A percentile compares a stretch with the other conserved stretches of the same genome.
Evolutionary conservation across 2,113 vertebrate species (phyloP).

Genomic region (Bagarius yarrelli): DNA sequence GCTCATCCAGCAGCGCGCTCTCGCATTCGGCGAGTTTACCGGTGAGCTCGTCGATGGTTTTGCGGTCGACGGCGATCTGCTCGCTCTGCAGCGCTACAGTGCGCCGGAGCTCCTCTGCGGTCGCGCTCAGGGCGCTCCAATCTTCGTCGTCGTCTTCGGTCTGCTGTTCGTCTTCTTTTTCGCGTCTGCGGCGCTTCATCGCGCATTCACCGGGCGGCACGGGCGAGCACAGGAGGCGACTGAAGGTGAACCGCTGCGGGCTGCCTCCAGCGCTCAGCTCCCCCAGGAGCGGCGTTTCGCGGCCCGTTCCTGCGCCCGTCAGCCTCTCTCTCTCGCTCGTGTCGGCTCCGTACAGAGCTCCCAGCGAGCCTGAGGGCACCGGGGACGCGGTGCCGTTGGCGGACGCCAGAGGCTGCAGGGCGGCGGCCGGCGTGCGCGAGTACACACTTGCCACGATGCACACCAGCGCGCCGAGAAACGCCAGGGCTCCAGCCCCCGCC

Average conservation of each 20-base stretch:
- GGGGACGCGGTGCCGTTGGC: slow-evolving; percentile 74
- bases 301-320: slow-evolving; percentile 60
- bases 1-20: slow-evolving; percentile 77
- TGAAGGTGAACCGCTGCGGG: slow-evolving; percentile 75
- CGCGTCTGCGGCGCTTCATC: slow-evolving; percentile 53
- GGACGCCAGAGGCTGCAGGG: slow-evolving; percentile 62
- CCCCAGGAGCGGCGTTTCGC: slow-evolving; percentile 68
- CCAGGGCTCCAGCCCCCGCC: slow-evolving; percentile 87
- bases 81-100: slow-evolving; percentile 89
- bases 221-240: slow-evolving; percentile 87
- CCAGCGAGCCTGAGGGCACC: slow-evolving; percentile 73
- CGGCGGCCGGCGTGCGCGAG: slow-evolving; percentile 72
- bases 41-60: slow-evolving; percentile 90
- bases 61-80: slow-evolving; percentile 86
- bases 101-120: slow-evolving; percentile 87
- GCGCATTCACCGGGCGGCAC: slow-evolving; percentile 78
- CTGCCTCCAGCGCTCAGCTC: slow-evolving; percentile 57
- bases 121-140: slow-evolving; percentile 78
- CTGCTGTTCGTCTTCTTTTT: slow-evolving; percentile 55
- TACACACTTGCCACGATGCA: slow-evolving; percentile 94
- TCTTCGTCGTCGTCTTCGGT: slow-evolving; percentile 74
- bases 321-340: slow-evolving; percentile 55
- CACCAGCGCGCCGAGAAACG: slow-evolving; percentile 90
- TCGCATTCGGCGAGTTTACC: slow-evolving; percentile 90
- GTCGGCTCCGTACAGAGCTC: slow-evolving; percentile 79